Percentiles rank a stretch among this genome's conserved stretches.
Conservation (phyloP, 2,888 invertebrate species). For the Philereme vetulata region DNA sequence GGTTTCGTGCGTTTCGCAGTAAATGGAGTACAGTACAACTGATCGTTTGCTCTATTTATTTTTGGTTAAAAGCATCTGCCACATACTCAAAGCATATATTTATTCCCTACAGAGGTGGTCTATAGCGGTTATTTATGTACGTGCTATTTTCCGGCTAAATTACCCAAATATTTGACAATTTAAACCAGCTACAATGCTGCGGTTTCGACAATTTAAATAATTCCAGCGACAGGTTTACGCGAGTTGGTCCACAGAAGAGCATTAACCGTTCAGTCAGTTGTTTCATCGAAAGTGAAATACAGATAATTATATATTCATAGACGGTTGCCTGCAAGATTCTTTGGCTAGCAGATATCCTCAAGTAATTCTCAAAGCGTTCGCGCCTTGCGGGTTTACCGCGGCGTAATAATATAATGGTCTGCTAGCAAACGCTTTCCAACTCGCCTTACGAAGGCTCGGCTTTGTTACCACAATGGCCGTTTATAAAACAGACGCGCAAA, state of each 20-base stretch:
- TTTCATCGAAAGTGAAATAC: constrained; percentile 32
- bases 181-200: not conserved
- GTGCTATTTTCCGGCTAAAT: not conserved
- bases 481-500: constrained; percentile 6
- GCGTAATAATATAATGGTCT: constrained; percentile 78
- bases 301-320: constrained; percentile 80
- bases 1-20: constrained; percentile 3
- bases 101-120: no score
- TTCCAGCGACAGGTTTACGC: not conserved
- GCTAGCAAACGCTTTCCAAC: constrained; percentile 49
- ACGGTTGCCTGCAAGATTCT: constrained; percentile 69
- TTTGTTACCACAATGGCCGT: constrained; percentile 33
- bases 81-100: no score
- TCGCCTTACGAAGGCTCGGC: constrained; percentile 39
- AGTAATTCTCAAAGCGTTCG: constrained; percentile 66
- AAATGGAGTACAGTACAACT: not conserved
- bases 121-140: not conserved
- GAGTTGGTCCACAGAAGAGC: constrained; percentile 20
- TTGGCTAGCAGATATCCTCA: constrained; percentile 56
- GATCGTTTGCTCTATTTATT: not conserved
- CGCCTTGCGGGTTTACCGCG: constrained; percentile 65
- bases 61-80: not conserved
- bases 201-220: constrained; percentile 6
- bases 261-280: constrained; percentile 14
- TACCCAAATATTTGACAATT: not conserved